These are phyloP conservation scores for Microcebus lehilahytsara DNA, from an alignment of 2,113 vertebrate genomes.

Conservation along the genomic window DNA sequence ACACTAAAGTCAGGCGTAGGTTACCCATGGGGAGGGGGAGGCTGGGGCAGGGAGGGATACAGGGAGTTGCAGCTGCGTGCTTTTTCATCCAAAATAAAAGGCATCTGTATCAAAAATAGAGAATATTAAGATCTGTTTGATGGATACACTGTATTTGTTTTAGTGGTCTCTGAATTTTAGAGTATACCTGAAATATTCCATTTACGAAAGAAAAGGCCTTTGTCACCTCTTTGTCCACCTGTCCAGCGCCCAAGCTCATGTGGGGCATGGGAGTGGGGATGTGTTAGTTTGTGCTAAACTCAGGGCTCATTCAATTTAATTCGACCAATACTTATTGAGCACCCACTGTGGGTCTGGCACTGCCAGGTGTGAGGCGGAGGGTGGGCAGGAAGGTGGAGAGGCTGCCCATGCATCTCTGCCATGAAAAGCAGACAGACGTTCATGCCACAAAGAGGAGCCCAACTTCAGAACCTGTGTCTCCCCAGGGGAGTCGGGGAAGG, in stretches of 20 bases:
- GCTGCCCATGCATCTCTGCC: neutral
- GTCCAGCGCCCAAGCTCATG: neutral
- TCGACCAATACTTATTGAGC: neutral
- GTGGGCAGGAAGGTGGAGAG: neutral
- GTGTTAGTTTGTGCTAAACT: neutral
- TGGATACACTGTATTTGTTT: neutral
- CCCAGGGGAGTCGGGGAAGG: neutral
- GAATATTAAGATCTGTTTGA: neutral
- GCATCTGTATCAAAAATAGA: neutral
- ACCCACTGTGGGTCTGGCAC: neutral
- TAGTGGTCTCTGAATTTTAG: constrained; percentile 1
- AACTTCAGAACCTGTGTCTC: neutral
- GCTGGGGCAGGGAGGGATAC: neutral
- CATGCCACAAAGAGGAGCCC: neutral
- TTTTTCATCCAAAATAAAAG: constrained; percentile 14
- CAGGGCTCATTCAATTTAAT: neutral
- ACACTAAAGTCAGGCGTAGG: neutral
- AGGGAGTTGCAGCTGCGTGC: neutral
- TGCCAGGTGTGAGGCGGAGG: neutral
- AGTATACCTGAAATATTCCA: neutral
- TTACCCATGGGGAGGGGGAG: too few species aligned
- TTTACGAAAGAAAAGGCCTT: neutral
- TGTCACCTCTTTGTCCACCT: neutral
- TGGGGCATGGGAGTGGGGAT: neutral
- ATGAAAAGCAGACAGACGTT: neutral